These are phyloP conservation scores for Hydrolagus affinis DNA, from an alignment of 2,113 vertebrate species.

Conservation along the genomic window DNA sequence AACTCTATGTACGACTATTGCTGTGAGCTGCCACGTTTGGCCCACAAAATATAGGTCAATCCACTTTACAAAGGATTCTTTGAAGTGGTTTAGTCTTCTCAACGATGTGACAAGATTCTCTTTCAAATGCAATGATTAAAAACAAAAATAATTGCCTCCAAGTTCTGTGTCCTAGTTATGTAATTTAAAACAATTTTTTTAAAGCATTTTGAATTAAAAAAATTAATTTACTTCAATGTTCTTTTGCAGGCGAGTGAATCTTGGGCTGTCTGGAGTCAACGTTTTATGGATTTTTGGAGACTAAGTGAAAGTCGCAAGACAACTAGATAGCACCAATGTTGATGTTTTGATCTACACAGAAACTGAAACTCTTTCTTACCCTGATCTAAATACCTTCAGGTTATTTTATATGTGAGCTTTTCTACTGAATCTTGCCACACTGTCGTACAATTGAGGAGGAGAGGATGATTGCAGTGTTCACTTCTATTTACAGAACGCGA, in stretches of 20 bases:
- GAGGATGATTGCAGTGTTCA: not conserved
- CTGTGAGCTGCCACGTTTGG: too few species aligned
- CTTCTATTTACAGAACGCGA: too few species aligned
- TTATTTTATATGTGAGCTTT: too few species aligned
- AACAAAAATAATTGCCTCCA: constrained; percentile 20
- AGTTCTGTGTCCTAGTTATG: constrained; percentile 1
- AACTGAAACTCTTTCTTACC: not conserved
- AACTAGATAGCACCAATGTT: too few species aligned
- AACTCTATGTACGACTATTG: too few species aligned
- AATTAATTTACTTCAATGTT: too few species aligned
- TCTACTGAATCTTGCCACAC: not conserved
- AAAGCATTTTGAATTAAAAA: too few species aligned
- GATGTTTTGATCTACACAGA: not conserved
- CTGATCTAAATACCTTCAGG: not conserved
- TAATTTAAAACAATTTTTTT: not conserved
- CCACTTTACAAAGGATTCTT: too few species aligned
- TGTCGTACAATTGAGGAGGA: not conserved
- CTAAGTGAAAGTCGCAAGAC: constrained; percentile 24
- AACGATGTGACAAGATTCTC: not conserved
- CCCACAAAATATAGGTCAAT: too few species aligned
- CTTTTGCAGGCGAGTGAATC: constrained; percentile 74
- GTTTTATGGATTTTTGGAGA: constrained; percentile 88
- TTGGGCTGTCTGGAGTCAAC: constrained; percentile 88
- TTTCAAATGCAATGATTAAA: constrained; percentile 20
- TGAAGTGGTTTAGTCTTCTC: not conserved